phyloP scores from a whole-genome alignment of 2,797 vertebrate genomes.

The Neosilurus mollespiculum region DNA sequence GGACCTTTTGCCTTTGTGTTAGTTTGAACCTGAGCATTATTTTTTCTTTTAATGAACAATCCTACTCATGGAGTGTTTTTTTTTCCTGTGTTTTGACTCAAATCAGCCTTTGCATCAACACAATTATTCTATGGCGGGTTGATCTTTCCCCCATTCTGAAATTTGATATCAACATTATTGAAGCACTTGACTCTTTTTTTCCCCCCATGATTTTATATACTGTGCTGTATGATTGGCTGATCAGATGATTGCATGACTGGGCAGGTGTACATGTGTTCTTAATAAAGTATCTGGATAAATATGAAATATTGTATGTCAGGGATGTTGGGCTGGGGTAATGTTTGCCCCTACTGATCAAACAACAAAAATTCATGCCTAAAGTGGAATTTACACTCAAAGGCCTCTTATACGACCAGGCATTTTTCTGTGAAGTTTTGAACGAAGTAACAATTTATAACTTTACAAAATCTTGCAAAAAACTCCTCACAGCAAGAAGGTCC shows the following conservation, averaged over 20 bases:
- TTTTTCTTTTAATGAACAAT: neutral
- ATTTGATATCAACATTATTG: neutral
- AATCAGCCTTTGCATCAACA: neutral
- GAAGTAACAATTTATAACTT: too few species aligned
- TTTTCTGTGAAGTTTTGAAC: neutral
- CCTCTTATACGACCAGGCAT: neutral
- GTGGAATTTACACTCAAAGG: neutral
- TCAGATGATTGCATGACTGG: neutral
- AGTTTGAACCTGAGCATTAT: neutral
- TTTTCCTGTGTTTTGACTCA: neutral
- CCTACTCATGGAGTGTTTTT: neutral
- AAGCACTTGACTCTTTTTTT: neutral
- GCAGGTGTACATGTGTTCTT: neutral
- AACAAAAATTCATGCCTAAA: neutral
- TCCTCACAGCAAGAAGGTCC: too few species aligned
- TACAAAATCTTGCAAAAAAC: too few species aligned
- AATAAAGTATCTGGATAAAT: neutral
- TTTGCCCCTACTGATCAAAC: neutral
- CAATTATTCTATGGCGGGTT: neutral
- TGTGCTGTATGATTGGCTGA: neutral
- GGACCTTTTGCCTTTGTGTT: neutral
- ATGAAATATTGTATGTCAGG: neutral
- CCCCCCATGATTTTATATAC: neutral
- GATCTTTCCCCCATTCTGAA: neutral
- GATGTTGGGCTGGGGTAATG: neutral